Percentiles rank a stretch among this genome's conserved stretches.
Conservation (phyloP, 2,113 vertebrate species). For the Lophius piscatorius region DNA sequence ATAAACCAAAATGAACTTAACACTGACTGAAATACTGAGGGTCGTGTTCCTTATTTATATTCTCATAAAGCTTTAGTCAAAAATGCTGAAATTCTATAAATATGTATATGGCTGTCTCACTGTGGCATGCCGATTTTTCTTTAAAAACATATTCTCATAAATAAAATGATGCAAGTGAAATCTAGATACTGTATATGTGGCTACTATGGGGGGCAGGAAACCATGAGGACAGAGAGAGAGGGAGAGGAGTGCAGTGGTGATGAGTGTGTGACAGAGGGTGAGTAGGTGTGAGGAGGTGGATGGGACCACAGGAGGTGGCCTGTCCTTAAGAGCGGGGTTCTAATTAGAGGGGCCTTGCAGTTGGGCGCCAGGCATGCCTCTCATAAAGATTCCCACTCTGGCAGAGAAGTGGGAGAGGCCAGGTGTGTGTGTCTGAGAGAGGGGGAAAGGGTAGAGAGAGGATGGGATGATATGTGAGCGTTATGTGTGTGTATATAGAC, state of each 20-base stretch:
- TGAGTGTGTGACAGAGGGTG: slow-evolving; percentile 32
- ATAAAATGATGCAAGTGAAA: background rate
- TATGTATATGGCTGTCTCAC: too few species aligned
- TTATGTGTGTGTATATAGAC: slow-evolving; percentile 7
- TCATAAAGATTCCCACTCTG: slow-evolving; percentile 56
- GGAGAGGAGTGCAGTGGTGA: background rate
- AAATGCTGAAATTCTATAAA: background rate
- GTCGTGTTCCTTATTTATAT: background rate
- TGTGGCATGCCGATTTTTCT: too few species aligned
- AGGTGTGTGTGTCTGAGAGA: slow-evolving; percentile 28
- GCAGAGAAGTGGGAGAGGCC: slow-evolving; percentile 52
- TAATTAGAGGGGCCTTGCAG: slow-evolving; percentile 77
- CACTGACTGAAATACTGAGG: background rate
- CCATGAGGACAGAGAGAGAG: slow-evolving; percentile 7
- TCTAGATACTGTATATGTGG: background rate
- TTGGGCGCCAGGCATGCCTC: slow-evolving; percentile 55
- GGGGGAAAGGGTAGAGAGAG: too few species aligned
- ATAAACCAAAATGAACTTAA: background rate
- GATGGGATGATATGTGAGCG: slow-evolving; percentile 4
- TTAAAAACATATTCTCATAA: too few species aligned
- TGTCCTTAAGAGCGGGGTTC: slow-evolving; percentile 70
- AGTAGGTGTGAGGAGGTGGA: slow-evolving; percentile 48
- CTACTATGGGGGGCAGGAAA: background rate
- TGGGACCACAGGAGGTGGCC: slow-evolving; percentile 42
- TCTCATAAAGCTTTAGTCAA: background rate